Evolutionary conservation across 2,888 invertebrate genomes (phyloP), one percentile per base, ranked within the genome.

Genomic region (Xestoiulus laeticollis): DNA sequence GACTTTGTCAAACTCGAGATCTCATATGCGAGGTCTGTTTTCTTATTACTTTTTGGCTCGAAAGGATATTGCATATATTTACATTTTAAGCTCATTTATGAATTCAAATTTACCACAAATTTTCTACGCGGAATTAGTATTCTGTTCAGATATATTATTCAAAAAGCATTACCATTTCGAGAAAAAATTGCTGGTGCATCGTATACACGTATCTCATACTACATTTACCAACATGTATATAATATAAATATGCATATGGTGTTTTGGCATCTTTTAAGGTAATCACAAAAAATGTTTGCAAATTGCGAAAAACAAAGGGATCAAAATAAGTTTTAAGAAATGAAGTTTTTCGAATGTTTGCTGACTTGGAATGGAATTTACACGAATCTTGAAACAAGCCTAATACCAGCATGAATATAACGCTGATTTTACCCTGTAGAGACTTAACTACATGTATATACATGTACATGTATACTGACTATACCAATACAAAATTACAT

Each of bases 31-130:
- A 68, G 68, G 68, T 68, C 26, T 68, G 68, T 68, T 68, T 68
- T 19, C 68, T 68, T 68, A 68, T 68, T 68, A 68, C 26, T 68
- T 19, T 68, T 68, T 26, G 68, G 53, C n/a, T 16, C 68, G 68
- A 68, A 26, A 26, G 68, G 68, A 68, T 68, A 68, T 68, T 68
- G 68, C 68, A 68, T 68, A 68, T 68, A 68, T 68, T 68, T 68
- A 68, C 68, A 68, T 68, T 1, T 68, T 68, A 68, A 68, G 68
- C 68, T 68, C 68, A 68, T 68, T 68, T 68, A 26, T 68, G 68
- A 68, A 68, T 1, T 19, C 68, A 26, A 6, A 22, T 5, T 8
- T 26, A 26, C 68, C 68, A n/a, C 1, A 68, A 5, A 68, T 68
- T 68, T 5, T 68, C 26, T 26, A 16, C 19, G 6, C 22, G 26